Evolutionary conservation across 1,140 invertebrate genomes (phyloP), one percentile per base, ranked within the genome.

Genomic region (Pseudomyrmex flavicornis): DNA sequence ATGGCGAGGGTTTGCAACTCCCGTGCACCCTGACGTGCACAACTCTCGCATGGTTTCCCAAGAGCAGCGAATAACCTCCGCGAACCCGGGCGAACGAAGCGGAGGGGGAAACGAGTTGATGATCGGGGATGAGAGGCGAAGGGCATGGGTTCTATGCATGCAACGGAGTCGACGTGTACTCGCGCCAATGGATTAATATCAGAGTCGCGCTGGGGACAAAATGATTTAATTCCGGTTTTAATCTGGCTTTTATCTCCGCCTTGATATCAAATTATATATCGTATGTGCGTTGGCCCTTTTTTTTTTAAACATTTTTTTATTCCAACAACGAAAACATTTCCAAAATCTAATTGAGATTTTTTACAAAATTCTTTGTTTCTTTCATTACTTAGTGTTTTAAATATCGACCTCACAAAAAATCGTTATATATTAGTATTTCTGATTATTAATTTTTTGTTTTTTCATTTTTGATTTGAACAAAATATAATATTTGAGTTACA

Each of bases 21-120:
- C 59, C 63, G 8, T 79, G 76, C 76, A 79, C 44, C 54, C 44
- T 70, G 22, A 22, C 44, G 76, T 54, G 76, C 76, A 54, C 66
- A 80, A 66, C 62, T 68, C 76, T 54, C 22, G 62, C 59, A 82
- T 63, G 26, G 17, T 54, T 87, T 50, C 80, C 77, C 77, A 87
- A 82, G 82, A 88, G 58, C 69, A 87, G 54, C 84, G 85, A 17
- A 56, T 73, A 73, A 83, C 85, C 85, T 83, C 65, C 44, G 56
- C 58, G 15, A 46, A 83, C 20, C 50, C 58, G 77, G 59, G 56
- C 62, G 63, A 50, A 74, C 48, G 54, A 35, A n/a, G 35, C 65
- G 22, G 9, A 44, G 44, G 20, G 12, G 76, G 76, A 4, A 20
- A 20, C 13, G 12, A 12, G 22, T 48, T 12, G 17, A 26, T 13